phyloP scores from a whole-genome alignment of 2,888 invertebrate genomes.

The Temnothorax ravouxi region DNA sequence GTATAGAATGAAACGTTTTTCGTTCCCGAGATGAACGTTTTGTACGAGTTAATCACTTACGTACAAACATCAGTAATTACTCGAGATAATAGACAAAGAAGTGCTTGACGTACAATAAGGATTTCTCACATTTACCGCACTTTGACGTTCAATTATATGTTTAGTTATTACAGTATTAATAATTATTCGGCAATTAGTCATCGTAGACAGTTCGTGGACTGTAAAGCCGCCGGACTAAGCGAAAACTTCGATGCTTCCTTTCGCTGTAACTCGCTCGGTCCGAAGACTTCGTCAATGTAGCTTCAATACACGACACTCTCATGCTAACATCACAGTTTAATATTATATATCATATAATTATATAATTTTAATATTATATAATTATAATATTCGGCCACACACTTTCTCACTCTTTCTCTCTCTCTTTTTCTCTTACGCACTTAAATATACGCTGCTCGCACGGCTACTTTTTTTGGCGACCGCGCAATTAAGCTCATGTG shows the following conservation, averaged over 20 bases:
- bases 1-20: conserved; percentile 6
- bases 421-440: neutral
- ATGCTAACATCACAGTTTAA: conserved; percentile 75
- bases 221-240: conserved; percentile 11
- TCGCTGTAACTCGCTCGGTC: neutral
- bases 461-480: conserved; percentile 51
- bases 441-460: conserved; percentile 39
- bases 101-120: neutral
- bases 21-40: neutral
- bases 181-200: conserved; percentile 21
- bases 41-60: neutral
- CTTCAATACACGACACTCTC: conserved; percentile 61
- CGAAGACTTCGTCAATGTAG: conserved; percentile 6
- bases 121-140: conserved; percentile 28
- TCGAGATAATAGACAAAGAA: neutral
- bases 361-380: conserved; percentile 15
- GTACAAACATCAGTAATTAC: neutral
- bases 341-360: conserved; percentile 53
- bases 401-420: neutral
- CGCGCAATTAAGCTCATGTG: conserved; percentile 53
- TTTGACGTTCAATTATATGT: conserved; percentile 22
- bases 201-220: neutral
- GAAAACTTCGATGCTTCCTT: neutral
- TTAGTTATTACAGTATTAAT: conserved; percentile 23
- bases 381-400: conserved; percentile 22